phyloP scores from a whole-genome alignment of 1,140 invertebrate genomes.

The Panagrolaimus sp. region DNA sequence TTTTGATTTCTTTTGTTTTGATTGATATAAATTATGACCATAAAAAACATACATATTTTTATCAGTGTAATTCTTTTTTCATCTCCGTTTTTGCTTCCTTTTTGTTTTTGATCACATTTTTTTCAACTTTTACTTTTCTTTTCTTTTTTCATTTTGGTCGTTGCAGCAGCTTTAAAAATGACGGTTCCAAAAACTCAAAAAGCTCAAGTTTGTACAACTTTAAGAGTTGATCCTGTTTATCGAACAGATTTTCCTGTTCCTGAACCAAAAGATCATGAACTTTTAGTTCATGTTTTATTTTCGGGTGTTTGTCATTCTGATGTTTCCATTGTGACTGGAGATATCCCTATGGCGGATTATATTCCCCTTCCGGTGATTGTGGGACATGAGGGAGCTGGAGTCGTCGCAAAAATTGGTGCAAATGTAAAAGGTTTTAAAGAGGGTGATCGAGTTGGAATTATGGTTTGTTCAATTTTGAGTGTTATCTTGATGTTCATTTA shows the following conservation, averaged over 20 bases:
- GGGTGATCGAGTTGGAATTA: background rate
- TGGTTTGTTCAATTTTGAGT: background rate
- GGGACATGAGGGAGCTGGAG: background rate
- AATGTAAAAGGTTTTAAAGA: conserved; percentile 5
- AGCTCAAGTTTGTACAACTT: conserved; percentile 10
- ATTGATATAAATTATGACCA: too few species aligned
- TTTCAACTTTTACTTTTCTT: too few species aligned
- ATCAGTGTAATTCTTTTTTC: too few species aligned
- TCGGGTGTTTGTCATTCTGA: conserved; percentile 1
- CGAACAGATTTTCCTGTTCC: too few species aligned
- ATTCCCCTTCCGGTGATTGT: background rate
- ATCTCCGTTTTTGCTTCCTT: too few species aligned
- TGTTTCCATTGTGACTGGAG: background rate
- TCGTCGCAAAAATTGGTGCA: background rate
- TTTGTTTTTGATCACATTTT: too few species aligned
- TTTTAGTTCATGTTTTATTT: background rate
- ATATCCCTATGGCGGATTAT: background rate
- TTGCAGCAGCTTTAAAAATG: too few species aligned
- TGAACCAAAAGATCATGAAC: background rate
- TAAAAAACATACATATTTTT: too few species aligned
- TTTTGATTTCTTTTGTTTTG: too few species aligned
- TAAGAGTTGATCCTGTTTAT: conserved; percentile 16
- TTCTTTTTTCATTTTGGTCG: too few species aligned
- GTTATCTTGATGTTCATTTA: background rate
- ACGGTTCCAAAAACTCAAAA: conserved; percentile 26